These are phyloP conservation scores for Spicauda simplicius DNA, from an alignment of 2,888 invertebrate species.

Conservation along the genomic window DNA sequence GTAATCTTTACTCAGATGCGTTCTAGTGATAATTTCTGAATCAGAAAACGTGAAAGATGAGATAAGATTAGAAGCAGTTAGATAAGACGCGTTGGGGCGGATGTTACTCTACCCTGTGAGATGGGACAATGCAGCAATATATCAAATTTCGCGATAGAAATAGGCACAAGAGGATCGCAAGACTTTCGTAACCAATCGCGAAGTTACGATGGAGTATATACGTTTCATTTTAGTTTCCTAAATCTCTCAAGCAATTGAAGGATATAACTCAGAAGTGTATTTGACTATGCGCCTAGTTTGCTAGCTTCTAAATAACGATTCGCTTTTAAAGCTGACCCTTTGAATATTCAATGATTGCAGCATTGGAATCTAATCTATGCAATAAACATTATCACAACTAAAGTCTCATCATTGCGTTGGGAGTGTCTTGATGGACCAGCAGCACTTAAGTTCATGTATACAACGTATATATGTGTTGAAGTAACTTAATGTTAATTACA, in stretches of 20 bases:
- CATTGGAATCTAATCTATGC: too few relatives aligned
- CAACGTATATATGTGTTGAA: too few relatives aligned
- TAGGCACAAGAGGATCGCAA: not conserved
- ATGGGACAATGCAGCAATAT: conserved; percentile 15
- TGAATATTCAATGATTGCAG: too few relatives aligned
- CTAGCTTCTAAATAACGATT: too few relatives aligned
- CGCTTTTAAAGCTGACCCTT: too few relatives aligned
- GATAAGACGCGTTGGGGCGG: conserved; percentile 20
- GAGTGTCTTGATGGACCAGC: too few relatives aligned
- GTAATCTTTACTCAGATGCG: too few relatives aligned
- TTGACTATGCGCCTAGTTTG: too few relatives aligned
- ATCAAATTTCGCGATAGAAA: not conserved
- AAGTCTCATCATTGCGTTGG: too few relatives aligned
- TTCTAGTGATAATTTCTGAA: not conserved
- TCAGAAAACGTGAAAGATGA: conserved; percentile 7
- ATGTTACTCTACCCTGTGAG: conserved; percentile 18
- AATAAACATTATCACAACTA: too few relatives aligned
- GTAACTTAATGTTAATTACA: too few relatives aligned
- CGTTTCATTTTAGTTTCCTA: not conserved
- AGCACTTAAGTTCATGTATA: too few relatives aligned
- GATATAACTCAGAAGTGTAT: not conserved
- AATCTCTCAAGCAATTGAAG: not conserved
- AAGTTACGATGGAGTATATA: not conserved
- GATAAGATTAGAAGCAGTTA: not conserved
- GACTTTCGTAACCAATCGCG: conserved; percentile 2